Base-by-base conservation (phyloP, 92 coral and sea anemone species). In the Diadumene lineata region DNA sequence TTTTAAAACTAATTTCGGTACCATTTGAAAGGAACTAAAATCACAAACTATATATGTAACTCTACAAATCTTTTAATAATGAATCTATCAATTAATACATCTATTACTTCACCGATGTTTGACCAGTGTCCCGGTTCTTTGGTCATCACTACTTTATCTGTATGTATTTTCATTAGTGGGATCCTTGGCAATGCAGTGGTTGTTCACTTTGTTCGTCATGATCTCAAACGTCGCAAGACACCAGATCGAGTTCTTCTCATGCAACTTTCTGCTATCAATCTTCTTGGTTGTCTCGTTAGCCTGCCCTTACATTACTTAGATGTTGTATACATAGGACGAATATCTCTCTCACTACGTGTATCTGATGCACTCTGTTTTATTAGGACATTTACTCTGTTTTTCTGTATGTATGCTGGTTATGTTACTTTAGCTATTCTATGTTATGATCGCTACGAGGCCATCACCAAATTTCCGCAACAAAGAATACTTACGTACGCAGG, bases 371-470 rank as follows among this genome's bases (percentile, higher is more conserved):
- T 82, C 26, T 76, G 87, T 55, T 66, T 82, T 60, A 3, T 28
- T 1, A 55, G 44, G 64, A 0, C 69, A 2, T 60, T 61, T 19
- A 4, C 55, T 9, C 46, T 75, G 16, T 76, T 82, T 23, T 51
- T 72, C 55, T 76, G 82, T 51, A 70, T 76, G 27, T 67, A 48
- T 17, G 72, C 64, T 8, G 82, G 82, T 0, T 43, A 34, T 29
- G 23, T 82, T 15, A 79, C 62, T 23, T 56, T 82, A 22, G 66
- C 82, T 21, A 82, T 73, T 24, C 50, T 76, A 9, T 76, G 73
- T 48, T 82, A 75, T 53, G 82, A 82, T 29, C 87, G 78, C 22
- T 82, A 76, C 78, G 82, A 82, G 31, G 69, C 63, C 3, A 50
- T 82, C 33, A 79, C 81, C 2, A 82, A 82, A 61, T 82, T 75